These are phyloP conservation scores for Leuciscus idus DNA, from an alignment of 2,113 vertebrate species.

Conservation along the genomic window DNA sequence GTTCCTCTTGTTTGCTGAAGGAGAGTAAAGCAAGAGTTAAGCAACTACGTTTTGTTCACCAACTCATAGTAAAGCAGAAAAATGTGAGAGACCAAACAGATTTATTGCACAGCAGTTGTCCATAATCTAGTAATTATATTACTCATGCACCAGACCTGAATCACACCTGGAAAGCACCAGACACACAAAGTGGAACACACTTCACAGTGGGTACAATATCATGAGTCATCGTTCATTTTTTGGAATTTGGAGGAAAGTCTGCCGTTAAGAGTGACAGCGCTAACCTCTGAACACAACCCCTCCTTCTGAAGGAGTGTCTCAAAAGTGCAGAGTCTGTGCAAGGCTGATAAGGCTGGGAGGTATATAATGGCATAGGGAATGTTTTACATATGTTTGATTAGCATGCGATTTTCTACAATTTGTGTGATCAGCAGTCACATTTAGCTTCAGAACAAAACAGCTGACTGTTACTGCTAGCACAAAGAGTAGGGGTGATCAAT, in stretches of 20 bases:
- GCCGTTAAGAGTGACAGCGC: too few relatives aligned
- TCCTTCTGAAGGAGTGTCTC: not conserved
- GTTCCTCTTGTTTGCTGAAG: slow-evolving; percentile 86
- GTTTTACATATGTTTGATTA: not conserved
- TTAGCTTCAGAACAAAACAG: not conserved
- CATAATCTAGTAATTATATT: not conserved
- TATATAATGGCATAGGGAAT: not conserved
- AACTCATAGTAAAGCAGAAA: not conserved
- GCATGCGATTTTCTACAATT: not conserved
- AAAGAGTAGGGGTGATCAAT: not conserved
- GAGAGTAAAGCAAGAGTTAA: slow-evolving; percentile 37
- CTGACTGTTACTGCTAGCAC: not conserved
- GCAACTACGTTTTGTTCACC: not conserved
- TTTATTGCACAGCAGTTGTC: not conserved
- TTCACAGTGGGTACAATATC: not conserved
- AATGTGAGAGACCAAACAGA: not conserved
- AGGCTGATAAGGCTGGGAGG: slow-evolving; percentile 6
- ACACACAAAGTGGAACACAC: too few relatives aligned
- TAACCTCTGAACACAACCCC: not conserved
- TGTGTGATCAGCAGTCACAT: not conserved
- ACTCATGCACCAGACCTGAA: not conserved
- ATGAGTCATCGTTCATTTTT: not conserved
- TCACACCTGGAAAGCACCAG: not conserved
- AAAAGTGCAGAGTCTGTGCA: not conserved
- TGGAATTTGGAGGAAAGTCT: not conserved